phyloP scores from a whole-genome alignment of 2,797 vertebrate species.

The Lithobates pipiens region DNA sequence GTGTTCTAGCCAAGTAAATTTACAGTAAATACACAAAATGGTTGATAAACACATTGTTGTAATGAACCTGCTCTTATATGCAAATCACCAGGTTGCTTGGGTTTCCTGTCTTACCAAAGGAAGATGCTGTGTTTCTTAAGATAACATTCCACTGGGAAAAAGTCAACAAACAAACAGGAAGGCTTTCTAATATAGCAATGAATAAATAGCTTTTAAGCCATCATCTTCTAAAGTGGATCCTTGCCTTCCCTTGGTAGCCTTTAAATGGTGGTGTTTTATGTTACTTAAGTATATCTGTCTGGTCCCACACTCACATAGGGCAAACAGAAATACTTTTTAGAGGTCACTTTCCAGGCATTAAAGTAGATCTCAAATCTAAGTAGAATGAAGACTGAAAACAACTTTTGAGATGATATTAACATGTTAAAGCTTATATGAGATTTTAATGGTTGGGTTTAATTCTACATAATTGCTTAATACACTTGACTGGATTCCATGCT shows the following conservation, averaged over 20 bases:
- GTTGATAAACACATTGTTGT: conserved; percentile 27
- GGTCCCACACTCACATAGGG: neutral
- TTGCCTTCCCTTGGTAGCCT: neutral
- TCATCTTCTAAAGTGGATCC: neutral
- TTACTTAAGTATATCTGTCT: neutral
- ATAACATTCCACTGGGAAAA: conserved; percentile 47
- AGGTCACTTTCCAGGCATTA: neutral
- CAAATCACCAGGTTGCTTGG: conserved; percentile 34
- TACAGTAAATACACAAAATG: conserved; percentile 43
- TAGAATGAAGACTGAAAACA: no score
- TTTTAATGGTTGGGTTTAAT: no score
- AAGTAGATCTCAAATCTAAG: neutral
- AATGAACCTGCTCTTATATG: conserved; percentile 28
- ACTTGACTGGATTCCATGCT: no score
- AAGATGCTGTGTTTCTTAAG: conserved; percentile 28
- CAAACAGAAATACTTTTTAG: neutral
- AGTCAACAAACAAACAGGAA: conserved; percentile 60
- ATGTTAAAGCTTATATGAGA: no score
- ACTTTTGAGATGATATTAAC: no score
- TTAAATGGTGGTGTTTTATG: neutral
- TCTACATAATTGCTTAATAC: no score
- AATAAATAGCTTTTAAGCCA: conserved; percentile 38
- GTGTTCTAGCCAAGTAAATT: conserved; percentile 15
- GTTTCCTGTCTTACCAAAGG: conserved; percentile 52
- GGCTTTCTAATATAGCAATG: conserved; percentile 43